These are phyloP conservation scores for Clarias laeviceps DNA, from an alignment of 2,797 vertebrate species.

Conservation along the genomic window DNA sequence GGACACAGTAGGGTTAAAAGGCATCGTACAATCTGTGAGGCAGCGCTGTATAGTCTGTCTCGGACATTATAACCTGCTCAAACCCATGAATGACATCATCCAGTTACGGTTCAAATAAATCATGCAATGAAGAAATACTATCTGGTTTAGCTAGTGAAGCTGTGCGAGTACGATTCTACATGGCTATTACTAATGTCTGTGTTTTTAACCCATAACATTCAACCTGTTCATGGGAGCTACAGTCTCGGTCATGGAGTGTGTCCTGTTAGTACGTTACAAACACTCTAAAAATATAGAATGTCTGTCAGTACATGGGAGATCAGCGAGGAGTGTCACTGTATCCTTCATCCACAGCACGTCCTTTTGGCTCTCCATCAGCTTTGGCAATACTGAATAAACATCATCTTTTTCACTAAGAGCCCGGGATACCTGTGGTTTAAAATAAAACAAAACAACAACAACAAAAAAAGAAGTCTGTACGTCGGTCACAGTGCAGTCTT, in stretches of 20 bases:
- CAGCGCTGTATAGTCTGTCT: constrained; percentile 64
- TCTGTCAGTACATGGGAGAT: constrained; percentile 16
- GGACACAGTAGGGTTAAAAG: constrained; percentile 61
- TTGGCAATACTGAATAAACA: constrained; percentile 73
- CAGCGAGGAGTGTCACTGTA: constrained; percentile 27
- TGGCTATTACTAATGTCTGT: constrained; percentile 18
- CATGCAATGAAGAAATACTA: constrained; percentile 17
- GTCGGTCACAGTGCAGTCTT: constrained; percentile 70
- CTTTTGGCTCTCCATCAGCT: constrained; percentile 66
- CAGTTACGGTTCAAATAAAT: constrained; percentile 42
- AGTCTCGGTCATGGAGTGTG: constrained; percentile 15
- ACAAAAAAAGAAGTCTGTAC: constrained; percentile 53
- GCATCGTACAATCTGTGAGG: constrained; percentile 91
- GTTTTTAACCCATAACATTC: constrained; percentile 25
- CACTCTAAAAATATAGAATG: neutral
- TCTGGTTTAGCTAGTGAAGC: constrained; percentile 62
- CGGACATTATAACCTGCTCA: constrained; percentile 29
- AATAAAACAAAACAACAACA: constrained; percentile 66
- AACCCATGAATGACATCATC: constrained; percentile 31
- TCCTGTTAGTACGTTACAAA: neutral
- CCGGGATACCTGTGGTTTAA: constrained; percentile 82
- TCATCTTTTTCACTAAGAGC: constrained; percentile 74
- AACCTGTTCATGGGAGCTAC: neutral
- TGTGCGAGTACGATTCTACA: constrained; percentile 29
- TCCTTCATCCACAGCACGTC: constrained; percentile 37